Percentiles rank a stretch among this genome's conserved stretches.
Evolutionary conservation across 2,113 vertebrate genomes (phyloP).

Genomic region (Dicaeum eximium): DNA sequence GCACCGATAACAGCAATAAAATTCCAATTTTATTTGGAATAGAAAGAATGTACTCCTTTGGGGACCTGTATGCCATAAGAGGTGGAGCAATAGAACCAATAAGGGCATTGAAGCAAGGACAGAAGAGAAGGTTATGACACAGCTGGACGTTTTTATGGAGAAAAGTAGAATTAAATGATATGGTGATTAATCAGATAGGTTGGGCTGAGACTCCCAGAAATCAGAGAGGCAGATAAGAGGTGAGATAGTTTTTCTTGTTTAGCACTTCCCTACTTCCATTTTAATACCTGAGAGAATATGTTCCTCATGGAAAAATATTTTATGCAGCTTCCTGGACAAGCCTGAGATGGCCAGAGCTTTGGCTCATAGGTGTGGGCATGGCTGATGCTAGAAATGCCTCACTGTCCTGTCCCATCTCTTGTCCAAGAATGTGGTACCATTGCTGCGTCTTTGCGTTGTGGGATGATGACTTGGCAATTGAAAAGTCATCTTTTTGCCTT

Average conservation of each 20-base stretch:
- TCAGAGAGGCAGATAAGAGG: neutral
- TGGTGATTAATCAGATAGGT: neutral
- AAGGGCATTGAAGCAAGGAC: neutral
- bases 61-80: accelerated
- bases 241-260: neutral
- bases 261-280: neutral
- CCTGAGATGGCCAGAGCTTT: neutral
- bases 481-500: neutral
- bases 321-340: neutral
- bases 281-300: neutral
- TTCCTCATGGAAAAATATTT: neutral
- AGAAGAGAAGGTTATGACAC: neutral
- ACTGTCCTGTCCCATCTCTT: neutral
- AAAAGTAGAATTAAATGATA: neutral
- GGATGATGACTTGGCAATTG: neutral
- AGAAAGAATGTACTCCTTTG: neutral
- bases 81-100: neutral
- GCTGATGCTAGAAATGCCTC: neutral
- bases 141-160: neutral
- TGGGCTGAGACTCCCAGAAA: neutral
- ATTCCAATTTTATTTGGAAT: neutral
- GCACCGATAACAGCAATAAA: neutral
- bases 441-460: neutral
- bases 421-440: neutral
- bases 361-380: accelerated